These are phyloP conservation scores for Dascyllus trimaculatus DNA, from an alignment of 2,113 vertebrate species.

Conservation along the genomic window DNA sequence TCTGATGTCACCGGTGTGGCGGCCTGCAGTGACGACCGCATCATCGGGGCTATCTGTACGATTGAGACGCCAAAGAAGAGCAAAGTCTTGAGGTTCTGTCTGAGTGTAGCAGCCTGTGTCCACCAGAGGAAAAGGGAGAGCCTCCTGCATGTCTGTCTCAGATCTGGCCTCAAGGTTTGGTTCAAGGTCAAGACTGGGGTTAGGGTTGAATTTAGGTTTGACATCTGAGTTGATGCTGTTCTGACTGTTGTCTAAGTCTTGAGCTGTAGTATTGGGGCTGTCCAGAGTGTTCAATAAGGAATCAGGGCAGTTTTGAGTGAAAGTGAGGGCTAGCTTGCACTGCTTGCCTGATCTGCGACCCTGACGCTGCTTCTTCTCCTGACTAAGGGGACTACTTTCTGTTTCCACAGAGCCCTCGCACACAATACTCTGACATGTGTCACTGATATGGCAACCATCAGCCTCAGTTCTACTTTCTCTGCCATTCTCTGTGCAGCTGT, in stretches of 20 bases:
- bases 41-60: constrained; percentile 72
- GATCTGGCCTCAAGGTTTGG: background rate
- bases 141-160: constrained; percentile 13
- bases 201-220: background rate
- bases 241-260: constrained; percentile 6
- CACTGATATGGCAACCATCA: constrained; percentile 18
- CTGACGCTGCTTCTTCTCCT: constrained; percentile 78
- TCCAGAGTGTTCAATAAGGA: constrained; percentile 24
- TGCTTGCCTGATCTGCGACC: constrained; percentile 82
- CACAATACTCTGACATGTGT: constrained; percentile 37
- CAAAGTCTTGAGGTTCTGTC: constrained; percentile 93
- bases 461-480: background rate
- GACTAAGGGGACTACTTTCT: constrained; percentile 50
- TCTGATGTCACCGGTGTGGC: constrained; percentile 66
- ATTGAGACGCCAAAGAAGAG: constrained; percentile 92
- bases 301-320: constrained; percentile 80
- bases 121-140: background rate
- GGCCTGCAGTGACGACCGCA: background rate
- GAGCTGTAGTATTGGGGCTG: constrained; percentile 20
- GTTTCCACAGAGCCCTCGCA: constrained; percentile 44
- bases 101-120: constrained; percentile 78
- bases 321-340: constrained; percentile 89
- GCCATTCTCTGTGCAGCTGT: background rate
- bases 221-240: background rate
- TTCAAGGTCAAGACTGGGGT: constrained; percentile 8